Percentiles rank a stretch among this genome's conserved stretches.
These are phyloP conservation scores for Pteropus alecto DNA, from an alignment of 2,113 vertebrate species.

Conservation along the genomic window DNA sequence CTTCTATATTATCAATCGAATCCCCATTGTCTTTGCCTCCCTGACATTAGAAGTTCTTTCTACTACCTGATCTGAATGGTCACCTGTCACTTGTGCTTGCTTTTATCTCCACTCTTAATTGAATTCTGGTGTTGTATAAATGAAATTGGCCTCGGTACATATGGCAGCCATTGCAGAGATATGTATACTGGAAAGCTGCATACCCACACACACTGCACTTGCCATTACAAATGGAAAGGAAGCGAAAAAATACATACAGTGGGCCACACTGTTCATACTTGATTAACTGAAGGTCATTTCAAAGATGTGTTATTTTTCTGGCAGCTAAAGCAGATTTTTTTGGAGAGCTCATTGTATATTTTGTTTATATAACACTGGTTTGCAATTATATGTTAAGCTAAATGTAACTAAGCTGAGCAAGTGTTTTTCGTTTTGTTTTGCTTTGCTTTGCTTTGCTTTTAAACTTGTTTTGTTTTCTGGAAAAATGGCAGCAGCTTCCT, in stretches of 20 bases:
- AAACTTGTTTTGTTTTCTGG: constrained; percentile 81
- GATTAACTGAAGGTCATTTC: background rate
- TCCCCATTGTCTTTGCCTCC: background rate
- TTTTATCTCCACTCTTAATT: background rate
- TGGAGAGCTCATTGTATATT: constrained; percentile 65
- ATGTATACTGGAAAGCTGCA: background rate
- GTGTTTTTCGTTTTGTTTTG: constrained; percentile 45
- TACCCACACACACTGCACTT: background rate
- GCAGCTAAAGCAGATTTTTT: background rate
- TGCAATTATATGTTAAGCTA: constrained; percentile 70
- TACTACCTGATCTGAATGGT: background rate
- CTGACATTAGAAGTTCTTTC: background rate
- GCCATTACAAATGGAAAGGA: background rate
- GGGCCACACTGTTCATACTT: background rate
- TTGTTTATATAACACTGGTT: constrained; percentile 53
- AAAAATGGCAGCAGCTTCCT: constrained; percentile 84
- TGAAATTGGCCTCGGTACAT: background rate
- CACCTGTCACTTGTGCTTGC: background rate
- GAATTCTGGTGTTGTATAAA: constrained; percentile 23
- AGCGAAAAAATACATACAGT: background rate
- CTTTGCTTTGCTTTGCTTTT: constrained; percentile 73
- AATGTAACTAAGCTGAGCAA: constrained; percentile 80
- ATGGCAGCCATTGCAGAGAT: background rate
- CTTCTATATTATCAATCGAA: background rate
- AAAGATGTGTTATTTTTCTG: background rate